These are phyloP conservation scores for Lasioglossum morio DNA, from an alignment of 2,888 invertebrate genomes.

Conservation along the genomic window DNA sequence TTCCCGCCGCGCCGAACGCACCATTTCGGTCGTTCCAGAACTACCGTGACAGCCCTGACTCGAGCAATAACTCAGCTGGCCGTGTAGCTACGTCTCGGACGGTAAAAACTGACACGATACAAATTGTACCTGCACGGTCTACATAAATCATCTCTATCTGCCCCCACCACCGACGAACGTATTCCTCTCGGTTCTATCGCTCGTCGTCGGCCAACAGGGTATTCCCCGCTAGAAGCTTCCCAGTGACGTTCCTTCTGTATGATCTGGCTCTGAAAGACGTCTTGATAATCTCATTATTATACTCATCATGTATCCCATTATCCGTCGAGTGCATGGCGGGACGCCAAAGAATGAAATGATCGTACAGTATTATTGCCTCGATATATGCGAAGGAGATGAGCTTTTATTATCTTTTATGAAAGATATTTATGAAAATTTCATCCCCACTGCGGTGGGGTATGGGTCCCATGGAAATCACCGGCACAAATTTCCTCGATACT, in stretches of 20 bases:
- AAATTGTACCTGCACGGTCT: slow-evolving; percentile 79
- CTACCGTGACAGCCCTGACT: slow-evolving; percentile 65
- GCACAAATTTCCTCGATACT: too few species aligned
- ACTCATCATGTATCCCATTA: not conserved
- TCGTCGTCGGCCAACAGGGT: not conserved
- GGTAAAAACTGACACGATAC: slow-evolving; percentile 82
- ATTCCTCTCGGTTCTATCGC: slow-evolving; percentile 26
- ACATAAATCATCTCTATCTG: slow-evolving; percentile 79
- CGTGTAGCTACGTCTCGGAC: slow-evolving; percentile 67
- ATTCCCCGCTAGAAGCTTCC: not conserved
- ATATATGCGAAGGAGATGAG: too few species aligned
- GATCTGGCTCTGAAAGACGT: not conserved
- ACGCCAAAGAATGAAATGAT: not conserved
- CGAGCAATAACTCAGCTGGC: slow-evolving; percentile 78
- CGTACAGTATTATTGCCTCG: not conserved
- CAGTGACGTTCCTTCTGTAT: not conserved
- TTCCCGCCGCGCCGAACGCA: slow-evolving; percentile 36
- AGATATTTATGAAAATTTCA: too few species aligned
- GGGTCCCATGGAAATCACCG: too few species aligned
- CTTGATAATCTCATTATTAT: not conserved
- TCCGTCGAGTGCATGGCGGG: not conserved
- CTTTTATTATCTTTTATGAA: too few species aligned
- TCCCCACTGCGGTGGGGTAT: too few species aligned
- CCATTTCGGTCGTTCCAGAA: slow-evolving; percentile 50
- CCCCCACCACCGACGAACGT: slow-evolving; percentile 32